Percentiles rank a stretch among this genome's conserved stretches.
phyloP scores from a whole-genome alignment of 2,888 invertebrate genomes.

The Sinhomidia bicolor region DNA sequence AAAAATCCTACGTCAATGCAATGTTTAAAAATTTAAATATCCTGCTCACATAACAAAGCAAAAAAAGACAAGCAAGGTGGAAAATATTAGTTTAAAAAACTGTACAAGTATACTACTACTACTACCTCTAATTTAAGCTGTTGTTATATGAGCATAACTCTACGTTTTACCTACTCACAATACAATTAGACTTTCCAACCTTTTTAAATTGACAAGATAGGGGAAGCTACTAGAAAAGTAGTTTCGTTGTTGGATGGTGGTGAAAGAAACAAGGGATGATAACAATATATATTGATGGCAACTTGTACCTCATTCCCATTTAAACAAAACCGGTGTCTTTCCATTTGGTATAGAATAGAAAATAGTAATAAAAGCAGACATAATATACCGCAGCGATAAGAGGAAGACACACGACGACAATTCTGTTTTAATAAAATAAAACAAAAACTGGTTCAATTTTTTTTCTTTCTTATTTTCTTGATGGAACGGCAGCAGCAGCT shows the following conservation, averaged over 20 bases:
- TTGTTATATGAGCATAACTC: no score
- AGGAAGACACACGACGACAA: neutral
- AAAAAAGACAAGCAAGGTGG: conserved; percentile 30
- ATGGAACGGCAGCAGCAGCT: neutral
- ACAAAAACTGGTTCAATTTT: conserved; percentile 7
- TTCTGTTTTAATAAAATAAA: neutral
- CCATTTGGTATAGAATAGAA: neutral
- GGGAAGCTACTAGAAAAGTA: no score
- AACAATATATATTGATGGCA: conserved; percentile 54
- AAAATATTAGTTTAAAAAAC: neutral
- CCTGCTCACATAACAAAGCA: conserved; percentile 24
- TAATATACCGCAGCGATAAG: neutral
- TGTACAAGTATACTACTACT: neutral
- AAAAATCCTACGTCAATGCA: conserved; percentile 5
- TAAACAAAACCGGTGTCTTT: no score
- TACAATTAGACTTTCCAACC: neutral
- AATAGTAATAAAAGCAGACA: neutral
- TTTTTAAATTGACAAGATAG: conserved; percentile 3
- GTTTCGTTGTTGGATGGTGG: no score
- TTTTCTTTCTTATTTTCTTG: no score
- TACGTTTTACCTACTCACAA: neutral
- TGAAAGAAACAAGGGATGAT: no score
- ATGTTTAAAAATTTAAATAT: neutral
- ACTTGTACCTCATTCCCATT: conserved; percentile 44
- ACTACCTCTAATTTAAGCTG: no score